Percentiles rank a stretch among this genome's conserved stretches.
These are phyloP conservation scores for Halesus radiatus DNA, from an alignment of 1,140 invertebrate genomes.

Conservation along the genomic window DNA sequence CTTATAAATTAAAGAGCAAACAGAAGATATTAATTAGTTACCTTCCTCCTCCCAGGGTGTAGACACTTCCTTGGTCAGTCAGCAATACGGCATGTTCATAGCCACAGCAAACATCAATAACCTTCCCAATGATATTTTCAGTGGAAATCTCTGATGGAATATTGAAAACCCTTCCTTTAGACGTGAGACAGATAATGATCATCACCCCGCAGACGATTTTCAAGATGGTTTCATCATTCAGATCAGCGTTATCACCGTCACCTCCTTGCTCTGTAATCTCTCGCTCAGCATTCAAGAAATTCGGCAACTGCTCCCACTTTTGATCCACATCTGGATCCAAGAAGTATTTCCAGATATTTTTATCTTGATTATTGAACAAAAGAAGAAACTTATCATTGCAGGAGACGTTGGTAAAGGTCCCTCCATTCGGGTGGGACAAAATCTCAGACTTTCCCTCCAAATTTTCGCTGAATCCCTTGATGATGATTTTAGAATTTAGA, in stretches of 20 bases:
- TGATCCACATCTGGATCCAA: slow-evolving; percentile 44
- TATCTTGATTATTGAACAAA: slow-evolving; percentile 49
- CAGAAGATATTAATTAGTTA: slow-evolving; percentile 60
- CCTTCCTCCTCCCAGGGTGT: slow-evolving; percentile 86
- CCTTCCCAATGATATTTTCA: slow-evolving; percentile 68
- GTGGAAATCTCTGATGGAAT: slow-evolving; percentile 73
- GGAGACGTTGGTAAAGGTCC: slow-evolving; percentile 26
- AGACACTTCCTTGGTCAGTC: slow-evolving; percentile 80
- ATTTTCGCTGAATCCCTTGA: slow-evolving; percentile 47
- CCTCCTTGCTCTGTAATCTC: background rate
- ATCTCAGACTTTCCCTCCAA: slow-evolving; percentile 12
- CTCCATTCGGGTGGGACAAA: slow-evolving; percentile 27
- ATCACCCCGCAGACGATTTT: slow-evolving; percentile 65
- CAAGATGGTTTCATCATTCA: slow-evolving; percentile 57
- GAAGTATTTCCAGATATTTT: slow-evolving; percentile 51
- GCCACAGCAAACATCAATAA: slow-evolving; percentile 80
- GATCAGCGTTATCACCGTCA: slow-evolving; percentile 1
- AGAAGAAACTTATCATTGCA: slow-evolving; percentile 50
- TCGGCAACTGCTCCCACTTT: slow-evolving; percentile 46
- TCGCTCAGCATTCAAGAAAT: slow-evolving; percentile 47
- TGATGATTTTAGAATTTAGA: slow-evolving; percentile 43
- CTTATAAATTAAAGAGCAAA: too few relatives aligned
- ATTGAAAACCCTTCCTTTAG: slow-evolving; percentile 72
- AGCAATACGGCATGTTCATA: slow-evolving; percentile 85
- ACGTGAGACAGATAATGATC: slow-evolving; percentile 67